phyloP scores from a whole-genome alignment of 2,113 vertebrate species.

The Leiothrix lutea region DNA sequence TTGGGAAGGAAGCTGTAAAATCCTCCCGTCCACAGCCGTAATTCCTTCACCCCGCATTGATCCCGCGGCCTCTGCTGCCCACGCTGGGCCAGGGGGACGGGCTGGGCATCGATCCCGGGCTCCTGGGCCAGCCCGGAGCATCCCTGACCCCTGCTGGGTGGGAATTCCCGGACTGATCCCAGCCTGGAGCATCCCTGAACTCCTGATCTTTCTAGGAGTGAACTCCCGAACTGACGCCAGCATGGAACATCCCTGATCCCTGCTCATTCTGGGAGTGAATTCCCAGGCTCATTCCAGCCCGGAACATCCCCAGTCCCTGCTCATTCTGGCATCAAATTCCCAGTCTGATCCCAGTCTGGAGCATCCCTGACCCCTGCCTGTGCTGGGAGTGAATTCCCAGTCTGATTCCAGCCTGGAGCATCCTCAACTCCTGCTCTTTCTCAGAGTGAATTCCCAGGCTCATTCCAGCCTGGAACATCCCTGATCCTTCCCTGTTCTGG shows the following conservation, averaged over 20 bases:
- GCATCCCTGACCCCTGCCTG: rapidly evolving
- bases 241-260: rapidly evolving
- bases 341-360: not conserved
- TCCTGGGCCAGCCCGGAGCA: not conserved
- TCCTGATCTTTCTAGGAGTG: no score
- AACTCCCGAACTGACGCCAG: not conserved
- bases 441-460: rapidly evolving
- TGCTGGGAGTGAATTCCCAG: rapidly evolving
- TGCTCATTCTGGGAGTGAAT: rapidly evolving
- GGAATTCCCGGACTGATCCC: not conserved
- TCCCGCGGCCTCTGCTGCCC: conserved; percentile 42
- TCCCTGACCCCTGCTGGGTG: not conserved
- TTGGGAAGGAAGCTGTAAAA: not conserved
- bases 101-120: not conserved
- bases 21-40: not conserved
- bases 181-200: no score
- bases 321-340: no score
- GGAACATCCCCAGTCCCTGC: not conserved
- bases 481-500: rapidly evolving
- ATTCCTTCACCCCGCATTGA: conserved; percentile 32
- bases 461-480: not conserved
- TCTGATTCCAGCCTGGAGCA: not conserved
- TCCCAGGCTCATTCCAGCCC: rapidly evolving
- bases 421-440: rapidly evolving
- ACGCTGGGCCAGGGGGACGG: rapidly evolving